Percentiles rank a stretch among this genome's conserved stretches.
Evolutionary conservation across 2,888 invertebrate genomes (phyloP).

Genomic region (Lathronympha strigana): DNA sequence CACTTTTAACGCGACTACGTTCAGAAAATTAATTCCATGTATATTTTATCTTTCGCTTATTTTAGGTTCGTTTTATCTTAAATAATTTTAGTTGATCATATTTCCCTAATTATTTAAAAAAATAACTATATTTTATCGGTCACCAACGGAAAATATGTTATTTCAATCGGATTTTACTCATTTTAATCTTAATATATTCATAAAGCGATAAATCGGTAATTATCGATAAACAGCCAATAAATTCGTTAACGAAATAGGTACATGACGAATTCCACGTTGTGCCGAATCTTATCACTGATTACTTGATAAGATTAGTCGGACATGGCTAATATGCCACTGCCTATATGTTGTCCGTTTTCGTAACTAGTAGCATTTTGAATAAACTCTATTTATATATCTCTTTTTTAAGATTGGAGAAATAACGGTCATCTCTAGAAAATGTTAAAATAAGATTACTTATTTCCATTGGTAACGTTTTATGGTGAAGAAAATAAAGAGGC

Average conservation of each 20-base stretch:
- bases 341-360: not conserved
- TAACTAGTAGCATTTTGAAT: not conserved
- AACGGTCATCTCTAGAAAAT: too few species aligned
- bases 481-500: too few species aligned
- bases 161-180: not conserved
- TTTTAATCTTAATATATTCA: not conserved
- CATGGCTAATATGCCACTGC: constrained; percentile 32
- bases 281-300: constrained; percentile 25
- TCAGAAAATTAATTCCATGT: too few species aligned
- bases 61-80: too few species aligned
- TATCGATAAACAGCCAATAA: constrained; percentile 19
- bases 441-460: too few species aligned
- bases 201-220: constrained; percentile 13
- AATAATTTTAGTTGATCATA: too few species aligned
- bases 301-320: constrained; percentile 22
- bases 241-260: constrained; percentile 30
- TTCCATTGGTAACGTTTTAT: too few species aligned
- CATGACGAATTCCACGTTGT: constrained; percentile 11
- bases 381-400: too few species aligned
- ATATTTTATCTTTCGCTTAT: too few species aligned
- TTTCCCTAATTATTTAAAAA: not conserved
- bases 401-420: too few species aligned
- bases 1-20: too few species aligned
- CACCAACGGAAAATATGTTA: not conserved
- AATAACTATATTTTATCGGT: not conserved